A percentile compares a stretch with the other conserved stretches of the same genome.
phyloP scores from a whole-genome alignment of 1,140 invertebrate species.

The Amphibalanus amphitrite region DNA sequence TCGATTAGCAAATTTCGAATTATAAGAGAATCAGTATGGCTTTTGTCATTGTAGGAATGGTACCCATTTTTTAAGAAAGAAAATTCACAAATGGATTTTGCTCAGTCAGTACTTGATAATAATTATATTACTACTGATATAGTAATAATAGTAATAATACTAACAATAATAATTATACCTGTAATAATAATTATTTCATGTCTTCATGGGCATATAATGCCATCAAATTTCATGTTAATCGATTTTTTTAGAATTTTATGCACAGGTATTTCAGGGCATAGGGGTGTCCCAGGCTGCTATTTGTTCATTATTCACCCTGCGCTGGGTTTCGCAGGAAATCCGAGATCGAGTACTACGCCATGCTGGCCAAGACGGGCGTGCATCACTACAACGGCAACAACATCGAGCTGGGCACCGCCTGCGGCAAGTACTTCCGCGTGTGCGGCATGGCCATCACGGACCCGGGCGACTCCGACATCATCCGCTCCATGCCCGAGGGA shows the following conservation, averaged over 20 bases:
- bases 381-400: constrained; percentile 99
- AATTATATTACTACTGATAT: too few relatives aligned
- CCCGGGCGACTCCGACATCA: constrained; percentile 97
- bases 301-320: background rate
- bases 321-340: constrained; percentile 60
- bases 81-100: too few relatives aligned
- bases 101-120: too few relatives aligned
- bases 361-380: constrained; percentile 97
- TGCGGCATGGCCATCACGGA: constrained; percentile 97
- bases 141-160: too few relatives aligned
- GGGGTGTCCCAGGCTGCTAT: background rate
- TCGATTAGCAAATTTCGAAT: too few relatives aligned
- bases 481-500: constrained; percentile 61
- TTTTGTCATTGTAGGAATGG: background rate
- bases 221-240: background rate
- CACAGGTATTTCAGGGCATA: background rate
- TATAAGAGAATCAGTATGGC: too few relatives aligned
- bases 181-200: too few relatives aligned
- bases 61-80: background rate
- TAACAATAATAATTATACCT: too few relatives aligned
- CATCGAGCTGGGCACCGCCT: constrained; percentile 96
- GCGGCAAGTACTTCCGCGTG: constrained; percentile 98
- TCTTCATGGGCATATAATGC: too few relatives aligned
- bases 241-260: too few relatives aligned
- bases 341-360: constrained; percentile 98